Base-by-base conservation (phyloP, 2,888 invertebrate species). In the Catotricha subobsoleta region DNA sequence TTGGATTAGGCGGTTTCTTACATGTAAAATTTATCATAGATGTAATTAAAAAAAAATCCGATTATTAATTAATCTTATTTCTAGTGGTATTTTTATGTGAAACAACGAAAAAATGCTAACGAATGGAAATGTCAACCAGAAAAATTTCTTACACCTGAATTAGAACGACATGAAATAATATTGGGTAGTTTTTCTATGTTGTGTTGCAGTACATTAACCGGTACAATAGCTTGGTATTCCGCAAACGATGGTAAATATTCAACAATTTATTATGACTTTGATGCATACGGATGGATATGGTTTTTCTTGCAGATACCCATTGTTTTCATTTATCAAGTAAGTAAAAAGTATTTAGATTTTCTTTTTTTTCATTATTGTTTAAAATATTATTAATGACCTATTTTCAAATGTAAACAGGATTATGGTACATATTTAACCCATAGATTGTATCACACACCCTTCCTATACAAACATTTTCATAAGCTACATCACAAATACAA, bases 51-150 rank as follows among this genome's bases (percentile, higher is more conserved):
- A n/a, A n/a, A n/a, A n/a, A n/a, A n/a, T n/a, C n/a, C n/a, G n/a
- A n/a, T n/a, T n/a, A n/a, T n/a, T n/a, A n/a, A n/a, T n/a, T n/a
- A n/a, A n/a, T 20, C 23, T 15, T 13, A 8, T 15, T 23, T 34
- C 12, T 65, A 80, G 76, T 79, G 76, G 76, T 76, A 76, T 53
- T 80, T 73, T 59, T 80, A 79, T 58, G 65, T 78, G 16, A 64
- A 67, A 2, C 68, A 69, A 52, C 60, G 72, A 1, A 70, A 76
- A 50, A 52, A 59, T 7, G 66, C 79, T 0, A 63, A 73, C 39
- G 72, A 74, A 48, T 80, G 80, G 80, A 80, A 80, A 60, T 74
- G 77, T 47, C 80, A 80, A 52, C 80, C 79, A 0, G 66, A 65
- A 31, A 76, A 75, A 47, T 80, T 75, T 71, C 51, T 80, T 10